phyloP scores from a whole-genome alignment of 1,140 invertebrate species.

The Epicauta chinensis region DNA sequence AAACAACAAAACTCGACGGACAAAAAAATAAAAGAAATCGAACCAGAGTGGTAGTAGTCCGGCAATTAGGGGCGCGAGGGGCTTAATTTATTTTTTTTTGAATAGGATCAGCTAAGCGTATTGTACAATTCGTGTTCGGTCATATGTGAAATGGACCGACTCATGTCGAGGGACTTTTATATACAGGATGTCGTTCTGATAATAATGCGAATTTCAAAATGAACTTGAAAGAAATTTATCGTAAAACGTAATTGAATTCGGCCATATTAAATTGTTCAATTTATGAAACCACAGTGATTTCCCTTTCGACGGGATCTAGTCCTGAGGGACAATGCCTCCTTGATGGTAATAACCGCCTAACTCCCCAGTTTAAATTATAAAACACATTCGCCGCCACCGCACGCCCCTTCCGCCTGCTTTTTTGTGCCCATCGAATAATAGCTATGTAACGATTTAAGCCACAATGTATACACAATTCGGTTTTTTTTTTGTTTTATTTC shows the following conservation, averaged over 20 bases:
- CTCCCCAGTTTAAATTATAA: constrained; percentile 15
- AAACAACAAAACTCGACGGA: neutral
- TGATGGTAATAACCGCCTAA: constrained; percentile 32
- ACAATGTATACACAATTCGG: no score
- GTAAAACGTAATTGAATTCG: constrained; percentile 33
- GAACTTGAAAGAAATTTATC: constrained; percentile 36
- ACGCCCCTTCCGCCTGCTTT: no score
- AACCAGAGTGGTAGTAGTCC: neutral
- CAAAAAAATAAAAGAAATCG: neutral
- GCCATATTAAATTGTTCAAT: constrained; percentile 38
- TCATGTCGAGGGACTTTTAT: constrained; percentile 19
- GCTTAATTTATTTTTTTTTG: constrained; percentile 34
- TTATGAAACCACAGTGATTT: constrained; percentile 37
- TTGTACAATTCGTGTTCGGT: constrained; percentile 41
- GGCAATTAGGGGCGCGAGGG: constrained; percentile 19
- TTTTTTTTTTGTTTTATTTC: no score
- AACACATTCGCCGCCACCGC: constrained; percentile 1
- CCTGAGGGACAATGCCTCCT: constrained; percentile 27
- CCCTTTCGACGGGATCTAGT: constrained; percentile 23
- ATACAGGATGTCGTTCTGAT: constrained; percentile 15
- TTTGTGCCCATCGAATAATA: no score
- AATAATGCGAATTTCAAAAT: constrained; percentile 34
- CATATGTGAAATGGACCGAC: constrained; percentile 41
- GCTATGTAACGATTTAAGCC: no score
- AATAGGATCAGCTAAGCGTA: constrained; percentile 41